Conservation (phyloP, 2,113 vertebrate genomes). For the Boulengerochromis microlepis region DNA sequence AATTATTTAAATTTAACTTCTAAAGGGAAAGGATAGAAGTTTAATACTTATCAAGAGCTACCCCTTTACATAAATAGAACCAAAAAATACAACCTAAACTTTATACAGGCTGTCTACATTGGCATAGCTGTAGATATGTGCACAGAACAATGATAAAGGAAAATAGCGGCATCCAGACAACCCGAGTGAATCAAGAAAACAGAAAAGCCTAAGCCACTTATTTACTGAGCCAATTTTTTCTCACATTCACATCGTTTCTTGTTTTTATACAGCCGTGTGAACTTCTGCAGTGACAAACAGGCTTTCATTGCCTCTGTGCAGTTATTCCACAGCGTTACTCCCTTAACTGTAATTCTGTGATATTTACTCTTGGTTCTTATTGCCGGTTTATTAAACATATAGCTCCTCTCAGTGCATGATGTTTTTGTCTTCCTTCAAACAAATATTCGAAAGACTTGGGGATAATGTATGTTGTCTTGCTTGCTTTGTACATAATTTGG, state of each 20-base stretch:
- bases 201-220: not conserved
- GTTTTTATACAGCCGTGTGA: not conserved
- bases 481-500: not conserved
- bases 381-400: not conserved
- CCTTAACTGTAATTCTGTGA: not conserved
- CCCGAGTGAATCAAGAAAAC: not conserved
- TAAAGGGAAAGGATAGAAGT: not conserved
- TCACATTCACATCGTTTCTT: not conserved
- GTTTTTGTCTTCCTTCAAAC: not conserved
- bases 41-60: not conserved
- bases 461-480: not conserved
- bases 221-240: not conserved
- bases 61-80: not conserved
- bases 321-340: not conserved
- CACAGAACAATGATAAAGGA: not conserved
- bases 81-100: not conserved
- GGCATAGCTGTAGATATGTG: not conserved
- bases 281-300: not conserved
- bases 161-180: not conserved
- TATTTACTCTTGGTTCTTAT: not conserved
- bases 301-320: not conserved
- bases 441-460: not conserved
- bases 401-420: not conserved
- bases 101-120: not conserved
- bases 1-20: not conserved